These are phyloP conservation scores for Benthosema pterotum DNA, from an alignment of 2,797 vertebrate genomes.

Conservation along the genomic window DNA sequence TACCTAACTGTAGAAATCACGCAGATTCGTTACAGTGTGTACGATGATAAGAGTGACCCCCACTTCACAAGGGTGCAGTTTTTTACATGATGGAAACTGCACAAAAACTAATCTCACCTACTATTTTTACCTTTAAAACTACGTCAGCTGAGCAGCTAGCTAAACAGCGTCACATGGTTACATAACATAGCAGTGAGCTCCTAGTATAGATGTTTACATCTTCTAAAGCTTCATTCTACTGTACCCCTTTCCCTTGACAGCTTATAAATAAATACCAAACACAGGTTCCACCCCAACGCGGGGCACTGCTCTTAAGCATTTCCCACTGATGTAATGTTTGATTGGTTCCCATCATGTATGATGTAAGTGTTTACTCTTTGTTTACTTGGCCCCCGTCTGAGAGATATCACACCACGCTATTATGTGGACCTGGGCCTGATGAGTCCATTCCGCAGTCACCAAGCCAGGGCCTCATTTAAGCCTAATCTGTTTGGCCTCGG, in stretches of 20 bases:
- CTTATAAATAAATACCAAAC: background rate
- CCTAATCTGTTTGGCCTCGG: constrained; percentile 68
- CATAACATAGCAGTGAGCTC: too few species aligned
- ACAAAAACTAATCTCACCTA: too few species aligned
- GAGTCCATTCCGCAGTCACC: constrained; percentile 38
- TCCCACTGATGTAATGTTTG: constrained; percentile 61
- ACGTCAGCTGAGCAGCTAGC: too few species aligned
- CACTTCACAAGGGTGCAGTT: too few species aligned
- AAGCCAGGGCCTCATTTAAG: constrained; percentile 55
- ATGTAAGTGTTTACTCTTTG: constrained; percentile 73
- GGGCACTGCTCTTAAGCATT: constrained; percentile 18
- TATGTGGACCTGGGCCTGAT: constrained; percentile 55
- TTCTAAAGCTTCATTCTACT: background rate
- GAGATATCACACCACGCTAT: constrained; percentile 70
- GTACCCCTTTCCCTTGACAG: background rate
- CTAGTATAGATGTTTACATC: too few species aligned
- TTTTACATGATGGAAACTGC: too few species aligned
- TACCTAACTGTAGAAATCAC: too few species aligned
- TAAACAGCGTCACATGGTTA: too few species aligned
- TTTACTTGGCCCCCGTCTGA: constrained; percentile 69
- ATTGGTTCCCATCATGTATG: constrained; percentile 55
- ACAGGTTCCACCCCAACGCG: constrained; percentile 3
- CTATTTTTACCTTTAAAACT: too few species aligned
- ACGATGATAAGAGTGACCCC: too few species aligned
- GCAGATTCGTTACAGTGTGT: too few species aligned